Evolutionary conservation across 2,888 invertebrate genomes (phyloP), one percentile per base, ranked within the genome.

Genomic region (Parnassius smintheus): DNA sequence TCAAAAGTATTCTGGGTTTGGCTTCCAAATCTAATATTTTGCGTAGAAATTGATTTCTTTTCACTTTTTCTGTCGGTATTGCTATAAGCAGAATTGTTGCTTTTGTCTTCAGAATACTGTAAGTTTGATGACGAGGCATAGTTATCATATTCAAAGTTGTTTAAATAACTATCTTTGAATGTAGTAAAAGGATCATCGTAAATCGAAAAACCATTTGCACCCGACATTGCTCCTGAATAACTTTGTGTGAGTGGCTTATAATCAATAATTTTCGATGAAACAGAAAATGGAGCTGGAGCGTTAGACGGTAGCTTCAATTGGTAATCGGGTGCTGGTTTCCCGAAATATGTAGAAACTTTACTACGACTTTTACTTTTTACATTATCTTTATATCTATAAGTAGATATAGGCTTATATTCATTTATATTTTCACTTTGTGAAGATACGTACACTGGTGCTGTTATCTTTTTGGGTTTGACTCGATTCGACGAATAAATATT

Each of bases 1-100:
- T 88, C 78, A 8, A 81, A 81, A 12, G 85, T 85, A 63, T 85
- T 78, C 65, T 84, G 85, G 58, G 86, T 87, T 69, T 85, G 80
- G 25, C 85, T 84, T 11, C 88, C 88, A 71, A 91, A 90, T 62
- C 78, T 86, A 51, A 92, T 83, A 65, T 88, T 91, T 72, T 91
- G 91, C 1, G 85, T 86, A 2, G 91, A 91, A 66, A 89, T 75
- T 0, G 92, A 89, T 68, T 91, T 91, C 65, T 88, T 88, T 71
- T 81, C 84, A 9, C 80, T 80, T 66, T 77, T 88, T 65, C 80
- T 80, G 11, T 68, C 70, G 52, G 76, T 76, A 61, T 66, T 72
- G 48, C 72, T 67, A 67, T 73, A 69, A 22, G 69, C 68, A 1
- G 75, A 66, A 50, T 77, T 77, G 48, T 81, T 75, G 44, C 76